phyloP scores from a whole-genome alignment of 2,888 invertebrate species.

The Carabus problematicus region DNA sequence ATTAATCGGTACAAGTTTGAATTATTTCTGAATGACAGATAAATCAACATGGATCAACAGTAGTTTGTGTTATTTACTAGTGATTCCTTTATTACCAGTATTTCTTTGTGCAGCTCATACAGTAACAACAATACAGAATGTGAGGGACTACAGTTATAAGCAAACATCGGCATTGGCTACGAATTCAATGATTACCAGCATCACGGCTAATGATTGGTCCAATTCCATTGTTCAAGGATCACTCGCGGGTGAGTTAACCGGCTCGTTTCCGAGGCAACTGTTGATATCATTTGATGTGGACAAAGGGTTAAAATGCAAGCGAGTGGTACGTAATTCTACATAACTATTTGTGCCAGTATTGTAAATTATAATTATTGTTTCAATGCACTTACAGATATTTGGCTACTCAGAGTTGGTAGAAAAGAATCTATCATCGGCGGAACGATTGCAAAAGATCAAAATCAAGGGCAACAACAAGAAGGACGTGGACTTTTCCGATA shows the following conservation, averaged over 20 bases:
- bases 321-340: slow-evolving; percentile 49
- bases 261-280: slow-evolving; percentile 60
- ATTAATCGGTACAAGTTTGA: no score
- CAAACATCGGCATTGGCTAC: slow-evolving; percentile 56
- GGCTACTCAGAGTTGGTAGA: slow-evolving; percentile 41
- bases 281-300: slow-evolving; percentile 53
- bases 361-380: background rate
- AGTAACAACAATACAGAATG: slow-evolving; percentile 53
- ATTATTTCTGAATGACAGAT: no score
- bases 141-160: slow-evolving; percentile 56
- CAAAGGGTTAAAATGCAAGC: slow-evolving; percentile 50
- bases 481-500: slow-evolving; percentile 22
- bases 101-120: slow-evolving; percentile 55
- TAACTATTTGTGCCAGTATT: background rate
- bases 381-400: slow-evolving; percentile 18
- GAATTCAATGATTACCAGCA: slow-evolving; percentile 55
- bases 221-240: slow-evolving; percentile 63
- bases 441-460: slow-evolving; percentile 44
- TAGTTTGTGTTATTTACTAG: no score
- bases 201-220: slow-evolving; percentile 62
- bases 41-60: no score
- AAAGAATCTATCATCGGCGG: slow-evolving; percentile 47
- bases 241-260: slow-evolving; percentile 61
- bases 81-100: background rate
- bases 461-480: slow-evolving; percentile 37